phyloP scores from a whole-genome alignment of 35 echinoderm and acorn worm genomes.

The Amphiura filiformis region DNA sequence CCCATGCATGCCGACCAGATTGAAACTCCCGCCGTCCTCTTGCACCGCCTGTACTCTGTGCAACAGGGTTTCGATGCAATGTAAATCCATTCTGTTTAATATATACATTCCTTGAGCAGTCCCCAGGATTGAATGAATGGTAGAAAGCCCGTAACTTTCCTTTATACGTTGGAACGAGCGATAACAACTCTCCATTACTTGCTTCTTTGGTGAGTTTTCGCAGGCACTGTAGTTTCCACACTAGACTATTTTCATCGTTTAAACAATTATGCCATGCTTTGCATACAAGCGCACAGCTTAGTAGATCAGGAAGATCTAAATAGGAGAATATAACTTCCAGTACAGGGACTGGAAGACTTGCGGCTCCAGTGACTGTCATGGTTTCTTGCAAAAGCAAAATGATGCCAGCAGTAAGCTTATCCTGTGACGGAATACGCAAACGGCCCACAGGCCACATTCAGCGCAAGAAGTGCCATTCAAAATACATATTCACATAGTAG shows the following conservation, averaged over 20 bases:
- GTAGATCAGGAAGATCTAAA: slow-evolving; percentile 86
- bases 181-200: slow-evolving; percentile 81
- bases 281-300: slow-evolving; percentile 80
- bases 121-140: slow-evolving; percentile 89
- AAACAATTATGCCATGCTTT: slow-evolving; percentile 94
- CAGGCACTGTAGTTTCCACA: slow-evolving; percentile 93
- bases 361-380: slow-evolving; percentile 52
- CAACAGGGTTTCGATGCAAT: slow-evolving; percentile 91
- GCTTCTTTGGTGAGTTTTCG: slow-evolving; percentile 77
- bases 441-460: neutral
- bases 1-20: slow-evolving; percentile 87
- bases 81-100: slow-evolving; percentile 95
- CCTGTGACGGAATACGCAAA: neutral
- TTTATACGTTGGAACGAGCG: slow-evolving; percentile 91
- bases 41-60: slow-evolving; percentile 98
- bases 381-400: no score
- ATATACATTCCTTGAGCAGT: slow-evolving; percentile 93
- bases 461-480: neutral
- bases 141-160: slow-evolving; percentile 80
- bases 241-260: slow-evolving; percentile 87
- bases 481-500: neutral
- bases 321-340: slow-evolving; percentile 90
- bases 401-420: neutral
- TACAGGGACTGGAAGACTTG: slow-evolving; percentile 65
- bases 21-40: slow-evolving; percentile 84